Evolutionary conservation across 2,797 vertebrate species (phyloP), one percentile per base, ranked within the genome.

Genomic region (Malacoraja senta): DNA sequence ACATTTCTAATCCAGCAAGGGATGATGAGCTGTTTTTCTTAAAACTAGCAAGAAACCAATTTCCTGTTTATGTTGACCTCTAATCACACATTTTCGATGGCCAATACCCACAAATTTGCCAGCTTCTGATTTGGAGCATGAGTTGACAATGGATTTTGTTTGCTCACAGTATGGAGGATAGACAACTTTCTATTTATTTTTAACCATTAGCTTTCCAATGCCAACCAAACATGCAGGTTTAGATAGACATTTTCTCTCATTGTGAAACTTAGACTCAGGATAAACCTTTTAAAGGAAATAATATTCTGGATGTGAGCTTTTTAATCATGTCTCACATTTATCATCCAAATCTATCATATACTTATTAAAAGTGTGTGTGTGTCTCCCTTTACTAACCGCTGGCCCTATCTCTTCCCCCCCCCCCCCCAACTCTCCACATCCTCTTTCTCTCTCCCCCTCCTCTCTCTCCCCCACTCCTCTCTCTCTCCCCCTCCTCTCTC

Each of bases 381-480:
- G 38, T 38, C 38, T 38, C 38, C 38, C 38, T 38, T 38, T 38
- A 38, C 38, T 38, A 38, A 38, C 38, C 38, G 38, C 38, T 38
- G 38, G 38, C 38, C 38, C 44, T 44, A 2, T 3, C 44, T 3
- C 44, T 3, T 3, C 3, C 3, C 44, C 44, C 44, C 44, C 1
- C 44, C 44, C 44, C 2, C 91, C 35, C 79, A n/a, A n/a, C n/a
- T n/a, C n/a, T n/a, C n/a, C n/a, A n/a, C 2, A 63, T 38, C 3
- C 15, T 79, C 77, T 93, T 76, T 94, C 78, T 83, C 7, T 0
- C 0, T 91, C 91, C 68, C 44, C 76, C 1, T 10, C 29, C 1
- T 17, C 35, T 13, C 8, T 9, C 1, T 17, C 21, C 0, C 80
- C 1, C 1, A 3, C 1, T 4, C 19, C 12, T 1, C 76, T 9